A percentile compares a stretch with the other conserved stretches of the same genome.
Conservation (phyloP, 2,888 invertebrate species). For the Drosophila rubida region DNA sequence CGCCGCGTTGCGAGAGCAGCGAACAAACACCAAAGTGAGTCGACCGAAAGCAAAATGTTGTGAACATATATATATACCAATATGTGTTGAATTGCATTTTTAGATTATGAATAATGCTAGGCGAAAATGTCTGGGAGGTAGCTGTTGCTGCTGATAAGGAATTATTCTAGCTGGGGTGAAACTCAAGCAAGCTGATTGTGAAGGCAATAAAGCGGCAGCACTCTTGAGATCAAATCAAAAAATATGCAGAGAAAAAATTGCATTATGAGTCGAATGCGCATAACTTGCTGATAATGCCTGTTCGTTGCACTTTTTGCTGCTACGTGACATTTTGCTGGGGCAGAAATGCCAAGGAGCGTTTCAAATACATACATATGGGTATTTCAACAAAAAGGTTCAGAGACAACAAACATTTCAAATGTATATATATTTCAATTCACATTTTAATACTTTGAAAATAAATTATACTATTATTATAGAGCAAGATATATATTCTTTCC, state of each 20-base stretch:
- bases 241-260: not conserved
- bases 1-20: not conserved
- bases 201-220: not conserved
- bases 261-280: not conserved
- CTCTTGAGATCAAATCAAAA: not conserved
- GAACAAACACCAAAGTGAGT: constrained; percentile 14
- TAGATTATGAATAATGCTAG: constrained; percentile 48
- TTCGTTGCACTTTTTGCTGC: not conserved
- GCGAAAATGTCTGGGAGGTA: constrained; percentile 4
- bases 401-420: too few relatives aligned
- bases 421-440: too few relatives aligned
- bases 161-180: constrained; percentile 1
- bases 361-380: not conserved
- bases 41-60: constrained; percentile 20
- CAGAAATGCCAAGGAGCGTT: not conserved
- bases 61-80: not conserved
- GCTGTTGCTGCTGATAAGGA: constrained; percentile 25
- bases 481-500: too few relatives aligned
- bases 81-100: constrained; percentile 48
- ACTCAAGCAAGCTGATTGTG: not conserved
- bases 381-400: too few relatives aligned
- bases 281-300: not conserved
- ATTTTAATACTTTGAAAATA: too few relatives aligned
- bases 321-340: not conserved
- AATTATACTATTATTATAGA: too few relatives aligned